These are phyloP conservation scores for Meandrina meandrites DNA, from an alignment of 92 coral and sea anemone genomes.

Conservation along the genomic window DNA sequence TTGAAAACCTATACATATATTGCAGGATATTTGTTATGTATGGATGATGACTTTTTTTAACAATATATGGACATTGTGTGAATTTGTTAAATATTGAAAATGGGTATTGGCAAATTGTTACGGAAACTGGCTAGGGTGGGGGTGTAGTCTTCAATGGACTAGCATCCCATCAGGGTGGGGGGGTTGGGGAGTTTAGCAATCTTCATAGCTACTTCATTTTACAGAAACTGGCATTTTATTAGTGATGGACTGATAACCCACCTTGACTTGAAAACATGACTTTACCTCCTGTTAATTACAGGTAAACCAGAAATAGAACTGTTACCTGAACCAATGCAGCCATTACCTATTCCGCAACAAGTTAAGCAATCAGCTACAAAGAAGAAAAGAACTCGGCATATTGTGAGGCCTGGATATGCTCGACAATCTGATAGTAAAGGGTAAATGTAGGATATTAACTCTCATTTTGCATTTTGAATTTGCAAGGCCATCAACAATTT, in stretches of 20 bases:
- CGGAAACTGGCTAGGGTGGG: neutral
- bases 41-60: too few relatives aligned
- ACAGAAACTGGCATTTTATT: neutral
- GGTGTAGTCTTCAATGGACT: neutral
- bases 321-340: conserved; percentile 41
- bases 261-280: neutral
- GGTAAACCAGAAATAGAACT: conserved; percentile 6
- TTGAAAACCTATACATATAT: too few relatives aligned
- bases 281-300: neutral
- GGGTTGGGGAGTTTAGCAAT: too few relatives aligned
- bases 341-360: neutral
- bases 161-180: neutral
- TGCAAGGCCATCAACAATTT: neutral
- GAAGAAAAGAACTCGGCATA: conserved; percentile 37
- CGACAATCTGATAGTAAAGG: conserved; percentile 21
- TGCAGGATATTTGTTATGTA: too few relatives aligned
- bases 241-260: too few relatives aligned
- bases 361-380: conserved; percentile 12
- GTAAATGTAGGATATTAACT: neutral
- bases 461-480: neutral
- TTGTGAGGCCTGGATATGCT: conserved; percentile 44
- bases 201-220: neutral
- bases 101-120: too few relatives aligned
- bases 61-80: too few relatives aligned
- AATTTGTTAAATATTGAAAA: too few relatives aligned